phyloP scores from a whole-genome alignment of 2,113 vertebrate species.

The Sialia sialis region DNA sequence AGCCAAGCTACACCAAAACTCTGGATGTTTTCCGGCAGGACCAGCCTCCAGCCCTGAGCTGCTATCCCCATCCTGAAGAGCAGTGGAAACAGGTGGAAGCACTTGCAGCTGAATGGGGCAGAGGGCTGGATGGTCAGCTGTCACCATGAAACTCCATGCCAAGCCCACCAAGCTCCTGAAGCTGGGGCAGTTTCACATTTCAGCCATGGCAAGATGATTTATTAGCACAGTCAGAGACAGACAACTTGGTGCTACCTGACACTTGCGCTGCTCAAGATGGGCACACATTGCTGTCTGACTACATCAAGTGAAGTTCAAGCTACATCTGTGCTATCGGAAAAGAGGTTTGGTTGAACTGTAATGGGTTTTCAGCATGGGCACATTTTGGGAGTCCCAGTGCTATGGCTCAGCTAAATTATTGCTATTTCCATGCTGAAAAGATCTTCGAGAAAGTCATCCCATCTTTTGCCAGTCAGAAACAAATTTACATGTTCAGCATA shows the following conservation, averaged over 20 bases:
- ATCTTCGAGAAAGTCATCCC: background rate
- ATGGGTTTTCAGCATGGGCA: background rate
- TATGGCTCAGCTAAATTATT: background rate
- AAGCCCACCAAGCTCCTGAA: background rate
- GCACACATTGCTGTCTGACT: rapidly evolving
- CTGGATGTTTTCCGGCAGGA: background rate
- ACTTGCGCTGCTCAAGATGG: background rate
- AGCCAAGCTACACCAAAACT: background rate
- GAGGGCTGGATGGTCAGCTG: background rate
- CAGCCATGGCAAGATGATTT: background rate
- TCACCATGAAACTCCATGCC: background rate
- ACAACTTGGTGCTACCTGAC: background rate
- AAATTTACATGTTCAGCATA: background rate
- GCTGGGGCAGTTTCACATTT: background rate
- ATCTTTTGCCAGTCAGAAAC: background rate
- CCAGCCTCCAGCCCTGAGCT: rapidly evolving
- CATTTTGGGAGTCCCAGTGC: background rate
- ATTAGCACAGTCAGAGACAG: background rate
- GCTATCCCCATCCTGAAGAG: background rate
- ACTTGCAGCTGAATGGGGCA: background rate
- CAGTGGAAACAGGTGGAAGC: background rate
- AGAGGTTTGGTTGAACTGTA: background rate
- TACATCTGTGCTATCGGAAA: background rate
- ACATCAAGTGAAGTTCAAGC: background rate
- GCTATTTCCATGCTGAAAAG: background rate